Base-by-base conservation (phyloP, 2,113 vertebrate species). In the Petrocephalus microphthalmus region DNA sequence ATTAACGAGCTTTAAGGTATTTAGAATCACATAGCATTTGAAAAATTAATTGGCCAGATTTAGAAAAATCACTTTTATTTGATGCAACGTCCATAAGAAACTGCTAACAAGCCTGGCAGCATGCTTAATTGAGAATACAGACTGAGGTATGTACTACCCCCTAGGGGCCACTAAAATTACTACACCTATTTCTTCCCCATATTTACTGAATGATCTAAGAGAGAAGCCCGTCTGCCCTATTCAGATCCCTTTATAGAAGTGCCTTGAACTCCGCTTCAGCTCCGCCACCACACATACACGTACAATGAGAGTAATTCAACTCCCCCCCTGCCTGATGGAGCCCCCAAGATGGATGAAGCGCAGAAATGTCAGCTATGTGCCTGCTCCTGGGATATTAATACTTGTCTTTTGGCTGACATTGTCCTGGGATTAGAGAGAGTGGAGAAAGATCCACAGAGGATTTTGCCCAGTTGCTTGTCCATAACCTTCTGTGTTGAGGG, bases 361-460 rank as follows among this genome's bases (percentile, higher is more conserved):
- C 33, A 56, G 87, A 83, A 45, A 88, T 88, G 74, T 47, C 74
- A 88, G 87, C 78, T 83, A 88, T 88, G 87, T 54, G 10, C 22
- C 53, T n/a, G 74, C 64, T 81, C 87, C 37, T 45, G 51, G 71
- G 85, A 49, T 90, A 89, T 88, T 91, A 89, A 89, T 91, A 90
- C 88, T 87, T 51, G 89, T 81, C 87, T 88, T 37, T 86, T 91
- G 89, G 89, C 89, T 86, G 89, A 89, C 88, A 90, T 87, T 89
- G 90, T 86, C 60, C 87, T 74, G 87, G 60, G 22, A 89, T 89
- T 84, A 89, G 56, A 29, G 56, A 11, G 1, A 81, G 60, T 78
- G 67, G 33, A 57, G 88, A 74, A 85, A 74, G 57, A 84, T 81
- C 56, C 81, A 57, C 10, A 20, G 5, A 74, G 82, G 71, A 71